Base-by-base conservation (phyloP, 2,888 invertebrate genomes). In the Mamestra brassicae region DNA sequence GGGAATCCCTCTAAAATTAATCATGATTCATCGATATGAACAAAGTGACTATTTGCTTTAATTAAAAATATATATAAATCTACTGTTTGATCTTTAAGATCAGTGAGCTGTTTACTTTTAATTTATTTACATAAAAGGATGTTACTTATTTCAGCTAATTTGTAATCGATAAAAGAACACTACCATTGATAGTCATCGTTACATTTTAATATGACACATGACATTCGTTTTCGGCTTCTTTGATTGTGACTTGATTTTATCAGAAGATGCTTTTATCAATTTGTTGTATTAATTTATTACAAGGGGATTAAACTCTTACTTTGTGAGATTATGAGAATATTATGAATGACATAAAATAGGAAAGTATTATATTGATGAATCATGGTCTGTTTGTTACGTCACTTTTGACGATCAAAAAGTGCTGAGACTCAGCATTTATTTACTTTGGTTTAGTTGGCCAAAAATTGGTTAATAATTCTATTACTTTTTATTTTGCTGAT, bases 221-320 rank as follows among this genome's bases (percentile, higher is more conserved):
- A 57, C 36, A 71, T 47, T 13, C 47, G 26, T 47, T 47, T 47
- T 17, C 42, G 3, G 11, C 4, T 76, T n/a, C 36, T 26, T 36
- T 45, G n/a, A 54, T 76, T 76, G 13, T 4, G 36, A 17, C 4
- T 8, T 17, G 58, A 60, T 60, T 65, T 47, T 65, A 65, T 55
- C 77, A 54, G 36, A 76, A 76, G 26, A 55, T 65, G 65, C 5
- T 10, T 45, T 76, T 26, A 77, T 77, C 77, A n/a, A 26, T 55
- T 38, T 55, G n/a, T 45, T 26, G 26, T 11, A 65, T 38, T 55
- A 47, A 65, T 65, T 77, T 55, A 73, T 64, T 54, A 66, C 67
- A 15, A 7, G 11, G 17, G 67, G 66, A 66, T 77, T 55, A 74
- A 55, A 65, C 13, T 52, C 5, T 75, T 42, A 72, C 7, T 34